Conservation (phyloP, 2,113 vertebrate genomes). For the Fregata magnificens region DNA sequence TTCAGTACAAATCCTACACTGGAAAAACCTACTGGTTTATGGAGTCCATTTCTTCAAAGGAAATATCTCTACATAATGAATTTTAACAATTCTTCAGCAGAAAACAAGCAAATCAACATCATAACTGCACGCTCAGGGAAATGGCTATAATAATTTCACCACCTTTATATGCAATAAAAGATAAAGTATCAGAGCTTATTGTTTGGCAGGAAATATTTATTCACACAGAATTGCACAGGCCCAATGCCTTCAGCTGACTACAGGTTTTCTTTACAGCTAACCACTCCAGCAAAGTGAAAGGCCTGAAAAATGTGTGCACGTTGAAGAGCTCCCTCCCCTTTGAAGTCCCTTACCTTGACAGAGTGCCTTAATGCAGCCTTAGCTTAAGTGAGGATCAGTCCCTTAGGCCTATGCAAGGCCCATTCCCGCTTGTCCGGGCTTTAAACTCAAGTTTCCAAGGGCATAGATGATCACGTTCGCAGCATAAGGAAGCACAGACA, state of each 20-base stretch:
- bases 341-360: neutral
- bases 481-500: neutral
- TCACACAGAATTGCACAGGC: neutral
- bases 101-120: neutral
- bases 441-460: neutral
- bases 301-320: neutral
- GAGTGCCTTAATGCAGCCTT: neutral
- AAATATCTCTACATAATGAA: neutral
- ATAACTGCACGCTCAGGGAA: neutral
- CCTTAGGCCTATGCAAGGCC: neutral
- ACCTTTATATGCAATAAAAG: neutral
- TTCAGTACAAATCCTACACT: neutral
- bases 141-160: neutral
- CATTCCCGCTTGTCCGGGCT: neutral
- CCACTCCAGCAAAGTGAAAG: neutral
- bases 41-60: neutral
- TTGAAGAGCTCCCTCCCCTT: neutral
- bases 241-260: neutral
- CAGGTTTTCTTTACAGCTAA: neutral
- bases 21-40: neutral
- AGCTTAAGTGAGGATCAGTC: neutral
- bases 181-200: neutral
- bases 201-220: neutral
- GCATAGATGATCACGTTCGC: accelerated
- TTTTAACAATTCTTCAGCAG: neutral